A percentile compares a stretch with the other conserved stretches of the same genome.
Conservation (phyloP, 2,888 invertebrate genomes). For the Polia nebulosa region DNA sequence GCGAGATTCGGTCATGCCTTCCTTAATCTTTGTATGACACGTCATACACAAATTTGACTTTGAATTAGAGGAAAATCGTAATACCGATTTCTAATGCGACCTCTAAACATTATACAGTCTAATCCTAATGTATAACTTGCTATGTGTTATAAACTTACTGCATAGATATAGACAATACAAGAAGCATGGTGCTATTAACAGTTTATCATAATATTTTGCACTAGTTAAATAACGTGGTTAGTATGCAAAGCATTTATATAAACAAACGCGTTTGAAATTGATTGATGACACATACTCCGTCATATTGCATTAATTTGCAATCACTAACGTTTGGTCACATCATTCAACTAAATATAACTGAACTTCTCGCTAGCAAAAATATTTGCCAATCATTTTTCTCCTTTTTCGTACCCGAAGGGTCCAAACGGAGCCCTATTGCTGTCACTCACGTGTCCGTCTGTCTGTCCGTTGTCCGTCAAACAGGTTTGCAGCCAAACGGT, state of each 20-base stretch:
- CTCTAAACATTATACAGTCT: not conserved
- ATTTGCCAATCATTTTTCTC: not conserved
- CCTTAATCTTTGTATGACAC: too few species aligned
- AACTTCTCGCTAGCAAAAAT: not conserved
- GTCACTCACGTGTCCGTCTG: too few species aligned
- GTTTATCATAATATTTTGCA: conserved; percentile 8
- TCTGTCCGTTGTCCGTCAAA: too few species aligned
- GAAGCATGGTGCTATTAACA: not conserved
- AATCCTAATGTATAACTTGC: not conserved
- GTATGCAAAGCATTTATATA: conserved; percentile 4
- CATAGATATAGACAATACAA: not conserved
- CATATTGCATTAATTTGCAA: not conserved
- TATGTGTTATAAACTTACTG: not conserved
- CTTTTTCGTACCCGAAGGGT: too few species aligned
- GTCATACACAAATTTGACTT: too few species aligned
- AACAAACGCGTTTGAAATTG: conserved; percentile 27
- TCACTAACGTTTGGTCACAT: not conserved
- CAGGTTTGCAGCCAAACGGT: too few species aligned
- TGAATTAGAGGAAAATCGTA: too few species aligned
- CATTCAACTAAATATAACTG: not conserved
- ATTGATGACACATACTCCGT: conserved; percentile 13
- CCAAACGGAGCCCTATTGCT: too few species aligned
- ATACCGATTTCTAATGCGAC: not conserved
- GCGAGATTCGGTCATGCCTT: too few species aligned
- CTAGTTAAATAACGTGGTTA: conserved; percentile 1